Evolutionary conservation across 2,888 invertebrate species (phyloP).

Genomic region (Cheilosia impressa): DNA sequence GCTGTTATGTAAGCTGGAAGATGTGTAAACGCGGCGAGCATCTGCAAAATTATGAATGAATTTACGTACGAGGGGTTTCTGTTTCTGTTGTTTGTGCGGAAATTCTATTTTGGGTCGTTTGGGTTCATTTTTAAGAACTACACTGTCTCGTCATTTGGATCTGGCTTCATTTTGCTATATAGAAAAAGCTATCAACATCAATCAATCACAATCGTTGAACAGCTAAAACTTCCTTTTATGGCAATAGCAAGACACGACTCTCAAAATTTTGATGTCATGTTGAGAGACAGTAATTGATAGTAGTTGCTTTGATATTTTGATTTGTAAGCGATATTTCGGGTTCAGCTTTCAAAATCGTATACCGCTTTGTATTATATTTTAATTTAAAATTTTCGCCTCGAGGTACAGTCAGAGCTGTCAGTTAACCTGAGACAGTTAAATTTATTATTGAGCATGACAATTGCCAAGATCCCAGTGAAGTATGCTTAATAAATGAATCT

Average conservation of each 20-base stretch:
- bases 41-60: constrained; percentile 42
- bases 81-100: not conserved
- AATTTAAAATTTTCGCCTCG: too few relatives aligned
- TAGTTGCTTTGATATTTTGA: constrained; percentile 1
- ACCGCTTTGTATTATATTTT: too few relatives aligned
- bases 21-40: not conserved
- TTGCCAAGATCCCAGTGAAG: too few relatives aligned
- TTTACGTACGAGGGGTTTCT: not conserved
- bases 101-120: constrained; percentile 22
- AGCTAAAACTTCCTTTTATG: not conserved
- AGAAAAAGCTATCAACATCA: not conserved
- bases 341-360: too few relatives aligned
- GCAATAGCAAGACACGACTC: constrained; percentile 4
- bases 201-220: not conserved
- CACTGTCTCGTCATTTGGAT: not conserved
- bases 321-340: not conserved
- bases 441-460: not conserved
- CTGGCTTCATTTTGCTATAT: not conserved
- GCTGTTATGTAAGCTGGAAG: constrained; percentile 7
- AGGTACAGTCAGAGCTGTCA: too few relatives aligned
- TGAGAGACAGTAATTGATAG: constrained; percentile 13
- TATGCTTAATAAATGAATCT: too few relatives aligned
- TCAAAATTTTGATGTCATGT: constrained; percentile 10
- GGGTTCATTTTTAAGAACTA: constrained; percentile 19
- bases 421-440: too few relatives aligned